These are phyloP conservation scores for Chaetogeoica ovagalla DNA, from an alignment of 2,888 invertebrate genomes.

Conservation along the genomic window DNA sequence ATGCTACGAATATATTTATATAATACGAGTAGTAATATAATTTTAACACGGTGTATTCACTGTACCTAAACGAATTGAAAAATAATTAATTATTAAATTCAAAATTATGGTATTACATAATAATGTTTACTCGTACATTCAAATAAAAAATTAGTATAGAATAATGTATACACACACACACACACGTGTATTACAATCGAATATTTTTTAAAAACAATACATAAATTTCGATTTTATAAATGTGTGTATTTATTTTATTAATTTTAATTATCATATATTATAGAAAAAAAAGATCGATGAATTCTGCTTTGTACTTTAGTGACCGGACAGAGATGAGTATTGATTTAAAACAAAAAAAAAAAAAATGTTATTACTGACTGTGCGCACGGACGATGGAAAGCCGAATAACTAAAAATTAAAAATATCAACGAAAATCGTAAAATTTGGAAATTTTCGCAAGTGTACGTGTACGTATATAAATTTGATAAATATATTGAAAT, in stretches of 20 bases:
- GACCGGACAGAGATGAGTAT: slow-evolving; percentile 8
- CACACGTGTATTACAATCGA: background rate
- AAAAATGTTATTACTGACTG: slow-evolving; percentile 4
- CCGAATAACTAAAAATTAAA: slow-evolving; percentile 6
- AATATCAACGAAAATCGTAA: slow-evolving; percentile 10
- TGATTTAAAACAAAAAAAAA: no score
- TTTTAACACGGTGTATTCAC: no score
- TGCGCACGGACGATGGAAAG: background rate
- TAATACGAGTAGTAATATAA: background rate
- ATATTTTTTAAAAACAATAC: no score
- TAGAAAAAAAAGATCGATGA: slow-evolving; percentile 1
- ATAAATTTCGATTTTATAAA: no score
- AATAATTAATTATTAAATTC: no score
- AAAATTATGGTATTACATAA: no score
- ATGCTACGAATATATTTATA: background rate
- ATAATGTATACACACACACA: no score
- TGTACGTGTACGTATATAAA: background rate
- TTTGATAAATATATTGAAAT: no score
- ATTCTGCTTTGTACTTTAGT: slow-evolving; percentile 6
- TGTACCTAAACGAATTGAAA: no score
- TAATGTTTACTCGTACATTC: no score
- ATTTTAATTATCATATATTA: background rate
- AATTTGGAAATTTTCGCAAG: slow-evolving; percentile 7
- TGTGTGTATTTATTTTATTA: no score
- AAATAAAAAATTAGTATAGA: no score